A percentile compares a stretch with the other conserved stretches of the same genome.
These are phyloP conservation scores for Notamacropus eugenii DNA, from an alignment of 2,797 vertebrate species.

Conservation along the genomic window DNA sequence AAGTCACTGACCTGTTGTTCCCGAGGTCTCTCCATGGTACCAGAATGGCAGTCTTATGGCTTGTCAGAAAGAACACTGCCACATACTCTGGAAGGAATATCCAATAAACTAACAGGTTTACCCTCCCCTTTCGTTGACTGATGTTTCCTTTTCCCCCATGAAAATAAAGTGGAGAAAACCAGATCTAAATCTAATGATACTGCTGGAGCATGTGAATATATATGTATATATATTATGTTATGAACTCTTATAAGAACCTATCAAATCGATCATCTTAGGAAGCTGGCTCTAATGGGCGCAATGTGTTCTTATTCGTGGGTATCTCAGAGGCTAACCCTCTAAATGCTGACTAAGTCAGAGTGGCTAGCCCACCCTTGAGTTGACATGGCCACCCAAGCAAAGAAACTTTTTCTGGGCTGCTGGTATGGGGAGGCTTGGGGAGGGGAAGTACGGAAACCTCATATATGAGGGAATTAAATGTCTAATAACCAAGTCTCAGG, in stretches of 20 bases:
- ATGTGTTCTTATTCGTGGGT: not conserved
- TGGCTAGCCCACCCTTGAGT: not conserved
- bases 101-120: not conserved
- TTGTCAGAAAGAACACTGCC: not conserved
- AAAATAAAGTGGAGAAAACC: not conserved
- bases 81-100: not conserved
- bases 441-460: not conserved
- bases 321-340: not conserved
- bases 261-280: not conserved
- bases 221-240: not conserved
- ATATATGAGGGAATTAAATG: not conserved
- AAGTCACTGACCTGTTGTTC: not conserved
- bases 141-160: not conserved
- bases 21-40: not conserved
- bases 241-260: no score
- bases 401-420: not conserved
- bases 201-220: not conserved
- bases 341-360: not conserved
- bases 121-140: not conserved
- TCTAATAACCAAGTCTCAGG: not conserved
- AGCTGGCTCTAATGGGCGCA: not conserved
- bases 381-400: not conserved
- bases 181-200: not conserved
- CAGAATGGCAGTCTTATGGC: not conserved
- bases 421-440: not conserved